Evolutionary conservation across 1,140 invertebrate genomes (phyloP).

Genomic region (Ephestia elutella): DNA sequence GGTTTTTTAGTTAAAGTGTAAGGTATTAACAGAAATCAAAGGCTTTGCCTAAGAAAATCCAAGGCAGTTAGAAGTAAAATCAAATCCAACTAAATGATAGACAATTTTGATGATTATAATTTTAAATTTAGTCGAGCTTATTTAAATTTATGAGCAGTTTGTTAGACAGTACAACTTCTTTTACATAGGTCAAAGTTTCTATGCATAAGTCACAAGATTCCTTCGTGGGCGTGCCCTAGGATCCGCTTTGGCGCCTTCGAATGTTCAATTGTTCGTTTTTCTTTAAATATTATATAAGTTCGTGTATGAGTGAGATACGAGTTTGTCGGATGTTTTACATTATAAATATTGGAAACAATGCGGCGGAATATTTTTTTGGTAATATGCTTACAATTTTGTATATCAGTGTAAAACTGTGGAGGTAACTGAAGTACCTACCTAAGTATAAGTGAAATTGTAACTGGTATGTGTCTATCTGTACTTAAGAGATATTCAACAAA

Average conservation of each 20-base stretch:
- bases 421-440: neutral
- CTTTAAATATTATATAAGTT: neutral
- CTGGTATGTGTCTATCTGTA: too few species aligned
- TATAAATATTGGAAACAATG: neutral
- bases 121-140: too few species aligned
- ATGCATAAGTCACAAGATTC: neutral
- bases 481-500: too few species aligned
- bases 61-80: too few species aligned
- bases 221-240: neutral
- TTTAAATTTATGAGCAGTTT: neutral
- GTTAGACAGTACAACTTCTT: neutral
- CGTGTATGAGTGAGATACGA: neutral
- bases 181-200: conserved; percentile 2
- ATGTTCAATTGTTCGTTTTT: neutral
- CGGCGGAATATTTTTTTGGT: neutral
- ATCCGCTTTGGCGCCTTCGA: neutral
- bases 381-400: neutral
- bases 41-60: too few species aligned
- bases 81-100: too few species aligned
- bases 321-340: neutral
- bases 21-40: too few species aligned
- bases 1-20: too few species aligned
- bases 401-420: neutral
- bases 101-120: too few species aligned
- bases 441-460: neutral